Conservation (phyloP, 2,113 vertebrate species). For the Protobothrops mucrosquamatus region DNA sequence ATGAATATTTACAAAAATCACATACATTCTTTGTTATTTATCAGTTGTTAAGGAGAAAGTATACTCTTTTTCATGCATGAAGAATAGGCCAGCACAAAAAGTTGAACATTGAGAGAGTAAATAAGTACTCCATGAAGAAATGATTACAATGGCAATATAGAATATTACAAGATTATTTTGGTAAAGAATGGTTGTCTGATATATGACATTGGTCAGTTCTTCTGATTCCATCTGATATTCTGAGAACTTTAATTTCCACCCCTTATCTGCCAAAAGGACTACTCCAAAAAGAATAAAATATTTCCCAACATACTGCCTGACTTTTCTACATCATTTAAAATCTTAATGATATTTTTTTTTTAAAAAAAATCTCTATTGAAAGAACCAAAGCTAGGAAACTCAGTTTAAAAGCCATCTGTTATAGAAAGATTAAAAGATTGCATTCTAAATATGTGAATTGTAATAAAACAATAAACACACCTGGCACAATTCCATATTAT, state of each 20-base stretch:
- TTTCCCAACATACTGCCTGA: slow-evolving; percentile 2
- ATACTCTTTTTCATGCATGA: neutral
- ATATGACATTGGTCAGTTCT: accelerated
- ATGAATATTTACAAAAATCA: neutral
- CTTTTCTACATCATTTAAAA: slow-evolving; percentile 6
- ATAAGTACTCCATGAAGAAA: neutral
- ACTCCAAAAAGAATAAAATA: neutral
- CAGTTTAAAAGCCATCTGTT: slow-evolving; percentile 20
- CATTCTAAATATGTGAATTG: slow-evolving; percentile 35
- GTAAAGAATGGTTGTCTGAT: slow-evolving; percentile 3
- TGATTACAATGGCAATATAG: neutral
- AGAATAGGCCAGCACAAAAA: neutral
- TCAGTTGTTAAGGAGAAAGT: neutral
- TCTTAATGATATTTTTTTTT: neutral
- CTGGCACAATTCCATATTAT: slow-evolving; percentile 36
- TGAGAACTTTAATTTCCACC: neutral
- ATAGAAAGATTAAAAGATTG: slow-evolving; percentile 17
- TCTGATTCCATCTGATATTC: neutral
- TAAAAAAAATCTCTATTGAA: neutral
- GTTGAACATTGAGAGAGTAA: neutral
- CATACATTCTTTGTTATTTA: neutral
- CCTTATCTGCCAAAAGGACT: neutral
- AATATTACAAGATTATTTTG: neutral
- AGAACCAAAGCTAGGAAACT: neutral
- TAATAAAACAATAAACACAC: slow-evolving; percentile 33